A percentile compares a stretch with the other conserved stretches of the same genome.
These are phyloP conservation scores for Reticulitermes speratus DNA, from an alignment of 1,140 invertebrate genomes.

Conservation along the genomic window DNA sequence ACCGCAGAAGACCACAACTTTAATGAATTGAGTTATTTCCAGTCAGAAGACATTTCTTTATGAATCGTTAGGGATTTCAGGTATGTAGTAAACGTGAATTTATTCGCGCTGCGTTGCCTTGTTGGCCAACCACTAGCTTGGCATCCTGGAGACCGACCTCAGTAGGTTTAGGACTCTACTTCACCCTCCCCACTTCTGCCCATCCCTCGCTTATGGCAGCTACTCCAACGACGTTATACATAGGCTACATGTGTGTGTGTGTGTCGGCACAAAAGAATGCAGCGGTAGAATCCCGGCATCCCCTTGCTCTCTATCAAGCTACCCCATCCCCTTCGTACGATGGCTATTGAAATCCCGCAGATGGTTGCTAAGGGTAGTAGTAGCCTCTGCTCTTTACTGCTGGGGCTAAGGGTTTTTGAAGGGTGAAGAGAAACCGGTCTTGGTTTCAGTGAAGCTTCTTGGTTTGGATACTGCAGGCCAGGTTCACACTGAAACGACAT, in stretches of 20 bases:
- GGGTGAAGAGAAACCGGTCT: not conserved
- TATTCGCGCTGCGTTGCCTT: too few relatives aligned
- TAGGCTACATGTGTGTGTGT: not conserved
- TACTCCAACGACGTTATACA: not conserved
- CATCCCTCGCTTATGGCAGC: not conserved
- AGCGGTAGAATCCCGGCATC: not conserved
- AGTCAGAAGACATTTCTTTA: too few relatives aligned
- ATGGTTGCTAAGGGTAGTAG: constrained; percentile 4
- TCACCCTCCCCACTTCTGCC: not conserved
- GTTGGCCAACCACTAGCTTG: too few relatives aligned
- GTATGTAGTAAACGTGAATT: too few relatives aligned
- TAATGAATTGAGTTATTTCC: too few relatives aligned
- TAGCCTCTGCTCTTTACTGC: not conserved
- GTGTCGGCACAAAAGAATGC: constrained; percentile 1
- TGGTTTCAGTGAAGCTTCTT: not conserved
- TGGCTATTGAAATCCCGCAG: constrained; percentile 5
- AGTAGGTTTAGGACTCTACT: too few relatives aligned
- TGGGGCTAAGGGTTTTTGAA: not conserved
- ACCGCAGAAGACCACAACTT: too few relatives aligned
- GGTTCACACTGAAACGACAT: not conserved
- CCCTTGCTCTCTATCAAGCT: not conserved
- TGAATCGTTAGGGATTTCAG: too few relatives aligned
- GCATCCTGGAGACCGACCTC: too few relatives aligned
- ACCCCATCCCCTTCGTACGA: not conserved
- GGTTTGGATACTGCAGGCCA: not conserved